These are phyloP conservation scores for Musca domestica DNA, from an alignment of 1,140 invertebrate genomes.

Conservation along the genomic window DNA sequence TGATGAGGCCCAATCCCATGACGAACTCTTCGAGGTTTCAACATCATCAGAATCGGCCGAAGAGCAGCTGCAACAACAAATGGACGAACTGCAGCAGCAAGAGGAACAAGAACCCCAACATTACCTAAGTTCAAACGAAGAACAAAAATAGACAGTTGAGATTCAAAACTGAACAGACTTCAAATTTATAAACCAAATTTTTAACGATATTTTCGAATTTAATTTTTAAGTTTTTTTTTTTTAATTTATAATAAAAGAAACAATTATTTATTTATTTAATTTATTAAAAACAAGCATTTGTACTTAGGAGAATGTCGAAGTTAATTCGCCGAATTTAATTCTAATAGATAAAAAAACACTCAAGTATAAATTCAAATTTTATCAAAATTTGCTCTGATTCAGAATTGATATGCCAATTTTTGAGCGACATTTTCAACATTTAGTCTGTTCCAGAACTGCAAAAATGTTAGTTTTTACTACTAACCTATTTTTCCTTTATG, in stretches of 20 bases:
- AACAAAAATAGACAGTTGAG: neutral
- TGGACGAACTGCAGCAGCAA: neutral
- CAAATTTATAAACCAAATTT: constrained; percentile 14
- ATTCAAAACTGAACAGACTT: neutral
- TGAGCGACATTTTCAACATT: too few relatives aligned
- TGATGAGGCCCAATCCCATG: constrained; percentile 25
- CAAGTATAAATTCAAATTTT: too few relatives aligned
- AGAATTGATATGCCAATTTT: too few relatives aligned
- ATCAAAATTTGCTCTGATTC: too few relatives aligned
- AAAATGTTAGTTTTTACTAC: too few relatives aligned
- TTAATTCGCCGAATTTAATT: too few relatives aligned
- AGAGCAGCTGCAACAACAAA: constrained; percentile 23
- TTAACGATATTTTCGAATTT: constrained; percentile 15
- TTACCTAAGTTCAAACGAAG: neutral
- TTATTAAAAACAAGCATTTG: neutral
- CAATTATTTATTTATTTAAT: constrained; percentile 18
- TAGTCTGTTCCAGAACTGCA: too few relatives aligned
- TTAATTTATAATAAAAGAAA: constrained; percentile 10
- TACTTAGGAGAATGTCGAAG: too few relatives aligned
- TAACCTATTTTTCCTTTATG: too few relatives aligned
- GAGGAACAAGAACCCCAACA: neutral
- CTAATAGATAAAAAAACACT: too few relatives aligned
- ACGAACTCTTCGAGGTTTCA: constrained; percentile 46
- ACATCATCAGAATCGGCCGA: constrained; percentile 44
- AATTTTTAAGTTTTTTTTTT: constrained; percentile 16